Percentiles rank a stretch among this genome's conserved stretches.
Conservation (phyloP, 2,797 vertebrate species). For the Crenuchus spilurus region DNA sequence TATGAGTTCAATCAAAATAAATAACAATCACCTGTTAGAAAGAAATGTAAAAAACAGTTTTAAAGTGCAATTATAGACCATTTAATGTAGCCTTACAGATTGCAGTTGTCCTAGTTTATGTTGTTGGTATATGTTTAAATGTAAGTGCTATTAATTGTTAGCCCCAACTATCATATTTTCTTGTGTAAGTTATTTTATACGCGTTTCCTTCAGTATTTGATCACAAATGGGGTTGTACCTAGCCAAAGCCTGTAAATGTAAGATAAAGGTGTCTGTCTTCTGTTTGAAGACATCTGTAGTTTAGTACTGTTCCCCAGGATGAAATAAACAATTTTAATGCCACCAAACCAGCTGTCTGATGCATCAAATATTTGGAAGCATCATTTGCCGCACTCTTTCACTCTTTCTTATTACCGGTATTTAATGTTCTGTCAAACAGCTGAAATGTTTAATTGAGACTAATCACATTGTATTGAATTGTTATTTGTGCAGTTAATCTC, state of each 20-base stretch:
- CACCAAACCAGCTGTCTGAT: not conserved
- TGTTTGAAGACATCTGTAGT: conserved; percentile 41
- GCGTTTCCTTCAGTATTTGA: conserved; percentile 31
- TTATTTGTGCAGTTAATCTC: too few species aligned
- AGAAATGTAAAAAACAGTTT: not conserved
- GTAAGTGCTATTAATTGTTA: conserved; percentile 40
- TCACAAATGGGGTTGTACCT: conserved; percentile 21
- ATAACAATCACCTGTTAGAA: not conserved
- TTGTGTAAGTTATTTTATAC: conserved; percentile 25
- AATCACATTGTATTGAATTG: too few species aligned
- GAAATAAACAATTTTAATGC: conserved; percentile 52
- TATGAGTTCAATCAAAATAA: not conserved
- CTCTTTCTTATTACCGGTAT: not conserved
- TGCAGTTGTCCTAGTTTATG: conserved; percentile 27
- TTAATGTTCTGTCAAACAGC: too few species aligned
- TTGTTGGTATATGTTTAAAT: conserved; percentile 26
- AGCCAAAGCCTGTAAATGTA: conserved; percentile 49
- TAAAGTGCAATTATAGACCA: conserved; percentile 57
- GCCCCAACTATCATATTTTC: conserved; percentile 15
- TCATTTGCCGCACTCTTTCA: too few species aligned
- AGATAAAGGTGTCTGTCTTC: conserved; percentile 19
- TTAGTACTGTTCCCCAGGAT: conserved; percentile 36
- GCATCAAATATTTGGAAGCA: not conserved
- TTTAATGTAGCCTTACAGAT: conserved; percentile 47
- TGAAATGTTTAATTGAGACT: too few species aligned